Evolutionary conservation across 2,797 vertebrate species (phyloP).

Genomic region (Halcyon badia): DNA sequence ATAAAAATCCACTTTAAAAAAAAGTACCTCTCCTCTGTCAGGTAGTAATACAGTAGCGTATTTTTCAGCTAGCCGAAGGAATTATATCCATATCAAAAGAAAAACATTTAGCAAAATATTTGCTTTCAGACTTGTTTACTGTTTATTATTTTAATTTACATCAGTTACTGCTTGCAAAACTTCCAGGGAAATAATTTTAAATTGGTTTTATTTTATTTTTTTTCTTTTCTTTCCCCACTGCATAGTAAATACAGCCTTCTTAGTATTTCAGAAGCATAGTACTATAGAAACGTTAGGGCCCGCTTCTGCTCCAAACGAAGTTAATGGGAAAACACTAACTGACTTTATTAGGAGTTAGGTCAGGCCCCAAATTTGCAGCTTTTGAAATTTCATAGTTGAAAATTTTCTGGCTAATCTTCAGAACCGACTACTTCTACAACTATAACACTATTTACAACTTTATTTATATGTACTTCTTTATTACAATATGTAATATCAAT

Average conservation of each 20-base stretch:
- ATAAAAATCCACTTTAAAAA: neutral
- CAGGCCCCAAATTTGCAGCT: slow-evolving; percentile 26
- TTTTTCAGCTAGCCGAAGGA: slow-evolving; percentile 19
- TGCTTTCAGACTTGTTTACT: slow-evolving; percentile 67
- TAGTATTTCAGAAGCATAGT: slow-evolving; percentile 69
- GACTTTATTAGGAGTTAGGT: slow-evolving; percentile 49
- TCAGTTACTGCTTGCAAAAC: slow-evolving; percentile 62
- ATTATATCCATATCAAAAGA: slow-evolving; percentile 53
- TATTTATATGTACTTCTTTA: slow-evolving; percentile 73
- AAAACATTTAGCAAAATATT: slow-evolving; percentile 72
- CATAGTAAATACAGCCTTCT: slow-evolving; percentile 66
- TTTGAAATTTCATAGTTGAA: slow-evolving; percentile 52
- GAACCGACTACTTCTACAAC: slow-evolving; percentile 56
- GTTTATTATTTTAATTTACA: slow-evolving; percentile 73
- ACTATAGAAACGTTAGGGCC: slow-evolving; percentile 36
- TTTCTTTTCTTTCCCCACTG: slow-evolving; percentile 53
- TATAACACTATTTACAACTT: slow-evolving; percentile 68
- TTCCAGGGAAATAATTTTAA: slow-evolving; percentile 66
- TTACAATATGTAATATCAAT: slow-evolving; percentile 76
- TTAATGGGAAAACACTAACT: slow-evolving; percentile 43
- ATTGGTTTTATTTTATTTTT: neutral
- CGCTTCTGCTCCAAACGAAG: slow-evolving; percentile 56
- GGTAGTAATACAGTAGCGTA: neutral
- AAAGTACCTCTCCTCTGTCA: slow-evolving; percentile 7
- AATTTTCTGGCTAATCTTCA: slow-evolving; percentile 52